Evolutionary conservation across 2,797 vertebrate species (phyloP).

Genomic region (Pempheris klunzingeri): DNA sequence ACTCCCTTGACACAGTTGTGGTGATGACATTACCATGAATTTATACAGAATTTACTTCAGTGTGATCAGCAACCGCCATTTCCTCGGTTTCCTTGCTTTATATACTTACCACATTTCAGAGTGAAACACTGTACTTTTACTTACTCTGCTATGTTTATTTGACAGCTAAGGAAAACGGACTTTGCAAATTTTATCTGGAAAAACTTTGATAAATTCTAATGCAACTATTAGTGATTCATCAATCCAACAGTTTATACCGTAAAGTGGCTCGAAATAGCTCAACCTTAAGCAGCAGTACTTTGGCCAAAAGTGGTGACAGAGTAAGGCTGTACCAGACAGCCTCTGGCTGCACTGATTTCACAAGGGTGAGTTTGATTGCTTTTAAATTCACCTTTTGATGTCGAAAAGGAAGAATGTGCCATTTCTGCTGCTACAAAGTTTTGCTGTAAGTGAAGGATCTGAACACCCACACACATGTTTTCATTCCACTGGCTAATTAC

Average conservation of each 20-base stretch:
- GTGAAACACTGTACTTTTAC: conserved; percentile 3
- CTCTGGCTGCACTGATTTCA: not conserved
- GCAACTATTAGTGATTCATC: not conserved
- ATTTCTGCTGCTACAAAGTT: not conserved
- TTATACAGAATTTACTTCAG: conserved; percentile 30
- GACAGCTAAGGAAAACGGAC: not conserved
- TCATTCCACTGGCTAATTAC: not conserved
- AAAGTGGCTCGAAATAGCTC: not conserved
- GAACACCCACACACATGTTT: not conserved
- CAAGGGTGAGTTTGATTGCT: not conserved
- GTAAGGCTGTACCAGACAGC: not conserved
- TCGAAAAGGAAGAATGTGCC: not conserved
- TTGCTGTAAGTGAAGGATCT: not conserved
- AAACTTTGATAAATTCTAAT: no score
- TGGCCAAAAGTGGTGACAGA: no score
- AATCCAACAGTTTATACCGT: not conserved
- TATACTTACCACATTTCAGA: not conserved
- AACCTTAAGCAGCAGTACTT: not conserved
- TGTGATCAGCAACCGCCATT: not conserved
- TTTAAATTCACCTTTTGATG: not conserved
- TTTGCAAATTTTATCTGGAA: no score
- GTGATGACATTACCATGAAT: conserved; percentile 26
- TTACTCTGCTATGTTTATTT: not conserved
- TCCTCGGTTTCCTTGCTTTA: conserved; percentile 11
- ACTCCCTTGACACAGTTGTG: conserved; percentile 29